Base-by-base conservation (phyloP, 2,888 invertebrate genomes). In the Tetropium fuscum region DNA sequence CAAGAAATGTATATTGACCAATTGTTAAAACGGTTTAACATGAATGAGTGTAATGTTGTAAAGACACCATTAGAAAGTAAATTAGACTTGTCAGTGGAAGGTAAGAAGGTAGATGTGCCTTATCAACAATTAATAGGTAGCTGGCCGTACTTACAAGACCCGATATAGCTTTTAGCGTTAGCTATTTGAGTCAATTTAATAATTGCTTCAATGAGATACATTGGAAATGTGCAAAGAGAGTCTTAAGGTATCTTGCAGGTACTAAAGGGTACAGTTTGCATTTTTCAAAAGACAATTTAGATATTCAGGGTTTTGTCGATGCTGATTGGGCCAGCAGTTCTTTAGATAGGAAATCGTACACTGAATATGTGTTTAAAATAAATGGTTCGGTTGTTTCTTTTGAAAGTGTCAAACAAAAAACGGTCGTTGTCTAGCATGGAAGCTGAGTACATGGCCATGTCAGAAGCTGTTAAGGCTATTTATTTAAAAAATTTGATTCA, bases 131-230 rank as follows among this genome's bases (percentile, higher is more conserved):
- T 27, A 2, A 27, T 27, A 27, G 27, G 27, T 4, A 27, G 27
- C 7, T 7, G 2, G 43, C 48, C 15, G 56, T 60, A 5, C 15
- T 49, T 7, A 40, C 56, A 6, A 53, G 64, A 19, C 64, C 61
- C 6, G 61, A 66, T 20, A 59, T 66, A 36, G 27, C 51, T 34
- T 64, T 43, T 58, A 19, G 19, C 11, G 60, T 60, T 5, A 65
- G 58, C 47, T 55, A 32, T 51, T 53, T 66, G 34, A 62, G 67
- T 41, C 69, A 67, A 41, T 68, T 62, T 36, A 66, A 66, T 53
- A 59, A 16, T 7, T 34, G 38, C 22, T 19, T 16, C 16, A 36
- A n/a, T 5, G 30, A 41, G 51, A 8, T 25, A 1, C 68, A 66
- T 18, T 68, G 61, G 64, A 59, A 43, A n/a, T 48, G n/a, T 53